phyloP scores from a whole-genome alignment of 2,888 invertebrate species.

The Pollenia labialis region DNA sequence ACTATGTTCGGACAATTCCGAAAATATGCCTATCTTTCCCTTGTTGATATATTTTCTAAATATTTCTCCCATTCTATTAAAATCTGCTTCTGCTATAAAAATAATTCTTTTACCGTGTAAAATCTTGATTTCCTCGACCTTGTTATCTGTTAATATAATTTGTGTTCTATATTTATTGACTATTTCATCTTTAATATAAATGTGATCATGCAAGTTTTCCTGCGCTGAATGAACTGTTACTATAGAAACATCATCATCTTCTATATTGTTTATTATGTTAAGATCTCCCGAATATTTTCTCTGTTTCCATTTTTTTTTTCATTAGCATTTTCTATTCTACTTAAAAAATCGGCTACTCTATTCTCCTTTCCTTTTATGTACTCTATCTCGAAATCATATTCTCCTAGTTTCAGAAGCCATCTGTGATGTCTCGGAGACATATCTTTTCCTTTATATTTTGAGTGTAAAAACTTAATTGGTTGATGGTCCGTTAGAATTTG shows the following conservation, averaged over 20 bases:
- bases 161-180: slow-evolving; percentile 61
- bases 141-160: slow-evolving; percentile 61
- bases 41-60: slow-evolving; percentile 70
- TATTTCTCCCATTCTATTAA: slow-evolving; percentile 58
- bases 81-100: slow-evolving; percentile 69
- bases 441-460: slow-evolving; percentile 8
- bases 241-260: slow-evolving; percentile 40
- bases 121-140: slow-evolving; percentile 58
- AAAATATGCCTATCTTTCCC: slow-evolving; percentile 71
- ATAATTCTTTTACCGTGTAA: slow-evolving; percentile 67
- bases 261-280: slow-evolving; percentile 20
- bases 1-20: slow-evolving; percentile 61
- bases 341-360: too few species aligned
- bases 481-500: not conserved
- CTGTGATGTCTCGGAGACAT: not conserved
- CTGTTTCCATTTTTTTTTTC: too few species aligned
- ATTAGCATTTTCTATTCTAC: too few species aligned
- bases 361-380: too few species aligned
- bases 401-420: too few species aligned
- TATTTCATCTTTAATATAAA: slow-evolving; percentile 58
- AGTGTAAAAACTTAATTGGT: slow-evolving; percentile 7
- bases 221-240: slow-evolving; percentile 59
- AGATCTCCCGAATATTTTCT: too few species aligned
- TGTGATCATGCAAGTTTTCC: slow-evolving; percentile 42
- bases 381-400: too few species aligned